phyloP scores from a whole-genome alignment of 2,797 vertebrate genomes.

The Loriculus beryllinus region DNA sequence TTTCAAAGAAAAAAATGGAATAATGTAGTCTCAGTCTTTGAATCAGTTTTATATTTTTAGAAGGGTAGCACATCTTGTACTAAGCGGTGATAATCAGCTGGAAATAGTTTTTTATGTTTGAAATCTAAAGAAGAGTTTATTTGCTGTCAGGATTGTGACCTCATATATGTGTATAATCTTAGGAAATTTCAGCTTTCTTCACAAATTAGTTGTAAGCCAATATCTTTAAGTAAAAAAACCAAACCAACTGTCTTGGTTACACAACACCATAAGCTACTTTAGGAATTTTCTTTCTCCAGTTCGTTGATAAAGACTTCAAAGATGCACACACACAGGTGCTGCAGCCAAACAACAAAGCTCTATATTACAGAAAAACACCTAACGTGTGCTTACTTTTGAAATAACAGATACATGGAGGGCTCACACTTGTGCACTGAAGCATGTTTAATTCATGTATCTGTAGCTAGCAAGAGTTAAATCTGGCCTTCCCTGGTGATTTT shows the following conservation, averaged over 20 bases:
- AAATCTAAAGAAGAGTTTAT: background rate
- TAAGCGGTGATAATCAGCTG: background rate
- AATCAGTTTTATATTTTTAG: background rate
- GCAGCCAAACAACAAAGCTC: background rate
- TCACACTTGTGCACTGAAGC: background rate
- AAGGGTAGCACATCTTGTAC: background rate
- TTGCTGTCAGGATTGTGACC: background rate
- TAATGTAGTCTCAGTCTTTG: background rate
- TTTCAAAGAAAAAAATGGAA: background rate
- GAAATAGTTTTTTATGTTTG: background rate
- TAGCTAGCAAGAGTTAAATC: background rate
- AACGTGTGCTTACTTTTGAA: background rate
- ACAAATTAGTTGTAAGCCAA: background rate
- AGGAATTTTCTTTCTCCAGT: background rate
- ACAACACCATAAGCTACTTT: background rate
- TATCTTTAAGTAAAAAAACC: background rate
- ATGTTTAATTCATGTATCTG: accelerated
- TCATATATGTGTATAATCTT: background rate
- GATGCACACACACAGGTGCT: background rate
- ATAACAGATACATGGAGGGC: background rate
- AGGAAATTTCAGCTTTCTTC: background rate
- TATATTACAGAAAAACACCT: background rate
- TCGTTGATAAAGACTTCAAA: background rate
- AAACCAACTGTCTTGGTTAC: background rate
- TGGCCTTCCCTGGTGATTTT: background rate